Conservation (phyloP, 2,113 vertebrate species). For the Ammospiza nelsoni region DNA sequence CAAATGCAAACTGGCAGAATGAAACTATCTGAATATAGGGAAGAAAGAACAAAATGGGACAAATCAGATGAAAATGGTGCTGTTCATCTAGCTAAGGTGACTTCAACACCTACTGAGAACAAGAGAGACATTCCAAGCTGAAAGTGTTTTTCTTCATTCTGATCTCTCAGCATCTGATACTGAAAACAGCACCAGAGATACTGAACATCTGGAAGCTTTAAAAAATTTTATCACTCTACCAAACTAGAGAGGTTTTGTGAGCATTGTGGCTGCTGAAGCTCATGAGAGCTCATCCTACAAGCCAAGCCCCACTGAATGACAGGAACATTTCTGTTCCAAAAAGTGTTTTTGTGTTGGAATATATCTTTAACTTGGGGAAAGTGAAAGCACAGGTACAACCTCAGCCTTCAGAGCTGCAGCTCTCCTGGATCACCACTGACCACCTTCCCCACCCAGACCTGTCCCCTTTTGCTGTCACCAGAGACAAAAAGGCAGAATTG, state of each 20-base stretch:
- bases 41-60: neutral
- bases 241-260: neutral
- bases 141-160: neutral
- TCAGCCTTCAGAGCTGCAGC: neutral
- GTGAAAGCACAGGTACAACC: neutral
- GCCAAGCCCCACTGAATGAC: fast-evolving
- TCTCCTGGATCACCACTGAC: neutral
- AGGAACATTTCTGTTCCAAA: neutral
- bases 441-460: neutral
- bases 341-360: neutral
- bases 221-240: neutral
- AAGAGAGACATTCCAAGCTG: neutral
- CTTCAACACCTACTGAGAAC: neutral
- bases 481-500: neutral
- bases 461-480: fast-evolving
- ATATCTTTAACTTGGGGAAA: neutral
- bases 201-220: neutral
- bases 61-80: neutral
- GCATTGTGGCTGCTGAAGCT: neutral
- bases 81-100: neutral
- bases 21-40: neutral
- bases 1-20: neutral
- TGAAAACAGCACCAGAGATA: neutral
- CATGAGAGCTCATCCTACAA: neutral
- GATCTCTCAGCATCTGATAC: neutral